Conservation (phyloP, 2,113 vertebrate species). For the Platanista minor region DNA sequence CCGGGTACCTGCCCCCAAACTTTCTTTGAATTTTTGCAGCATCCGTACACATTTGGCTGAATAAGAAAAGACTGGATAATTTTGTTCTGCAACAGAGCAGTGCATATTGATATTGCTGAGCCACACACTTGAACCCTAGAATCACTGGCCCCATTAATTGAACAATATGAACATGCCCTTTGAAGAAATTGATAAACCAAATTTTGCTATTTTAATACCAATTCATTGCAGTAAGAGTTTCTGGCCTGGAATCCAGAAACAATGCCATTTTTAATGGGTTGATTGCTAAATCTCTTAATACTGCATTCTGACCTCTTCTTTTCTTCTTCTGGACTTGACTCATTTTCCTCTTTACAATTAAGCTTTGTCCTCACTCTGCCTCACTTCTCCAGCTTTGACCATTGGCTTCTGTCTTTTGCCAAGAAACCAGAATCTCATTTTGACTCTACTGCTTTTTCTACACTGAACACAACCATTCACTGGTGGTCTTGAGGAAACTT, state of each 20-base stretch:
- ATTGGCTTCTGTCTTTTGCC: background rate
- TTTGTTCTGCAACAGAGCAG: background rate
- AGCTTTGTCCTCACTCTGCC: background rate
- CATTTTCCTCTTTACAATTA: background rate
- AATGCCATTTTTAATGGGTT: background rate
- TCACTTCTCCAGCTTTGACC: background rate
- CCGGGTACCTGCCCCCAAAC: background rate
- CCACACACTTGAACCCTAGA: background rate
- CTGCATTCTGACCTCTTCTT: background rate
- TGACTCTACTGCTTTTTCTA: background rate
- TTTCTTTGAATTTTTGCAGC: background rate
- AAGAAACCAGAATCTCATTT: background rate
- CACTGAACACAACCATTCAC: accelerated
- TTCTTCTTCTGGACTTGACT: background rate
- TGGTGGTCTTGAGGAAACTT: background rate
- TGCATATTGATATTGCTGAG: background rate
- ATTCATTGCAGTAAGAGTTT: background rate
- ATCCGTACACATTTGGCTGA: background rate
- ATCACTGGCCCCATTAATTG: background rate
- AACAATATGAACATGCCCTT: background rate
- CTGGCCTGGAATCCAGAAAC: background rate
- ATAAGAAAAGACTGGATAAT: background rate
- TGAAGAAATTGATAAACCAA: background rate
- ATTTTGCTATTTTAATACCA: background rate
- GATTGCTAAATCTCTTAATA: background rate